Evolutionary conservation across 1,140 invertebrate genomes (phyloP).

Genomic region (Rhyzopertha dominica): DNA sequence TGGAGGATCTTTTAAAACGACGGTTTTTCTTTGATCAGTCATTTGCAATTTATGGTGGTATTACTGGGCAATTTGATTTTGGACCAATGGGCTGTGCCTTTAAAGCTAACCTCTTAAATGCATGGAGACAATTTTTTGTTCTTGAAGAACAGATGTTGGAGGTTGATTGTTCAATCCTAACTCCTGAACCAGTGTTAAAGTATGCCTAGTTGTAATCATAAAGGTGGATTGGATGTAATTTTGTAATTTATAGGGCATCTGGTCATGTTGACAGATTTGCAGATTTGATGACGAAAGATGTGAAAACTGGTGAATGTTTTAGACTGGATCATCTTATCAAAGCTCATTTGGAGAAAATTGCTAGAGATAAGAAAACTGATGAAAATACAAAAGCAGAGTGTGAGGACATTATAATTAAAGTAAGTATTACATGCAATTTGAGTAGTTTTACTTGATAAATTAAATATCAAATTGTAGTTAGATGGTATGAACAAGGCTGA

Average conservation of each 20-base stretch:
- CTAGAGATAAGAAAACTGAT: slow-evolving; percentile 76
- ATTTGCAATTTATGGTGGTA: slow-evolving; percentile 98
- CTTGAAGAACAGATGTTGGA: slow-evolving; percentile 98
- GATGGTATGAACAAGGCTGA: slow-evolving; percentile 87
- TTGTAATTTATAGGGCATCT: slow-evolving; percentile 65
- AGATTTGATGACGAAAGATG: slow-evolving; percentile 99
- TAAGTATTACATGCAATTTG: slow-evolving; percentile 30
- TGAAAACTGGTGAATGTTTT: slow-evolving; percentile 94
- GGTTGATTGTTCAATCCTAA: slow-evolving; percentile 96
- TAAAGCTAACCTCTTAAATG: slow-evolving; percentile 89
- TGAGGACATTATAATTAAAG: slow-evolving; percentile 72
- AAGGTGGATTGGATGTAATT: slow-evolving; percentile 6
- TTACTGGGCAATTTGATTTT: slow-evolving; percentile 92
- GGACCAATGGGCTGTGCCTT: slow-evolving; percentile 99
- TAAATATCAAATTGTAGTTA: slow-evolving; percentile 47
- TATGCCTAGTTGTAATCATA: slow-evolving; percentile 37
- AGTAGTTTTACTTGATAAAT: slow-evolving; percentile 16
- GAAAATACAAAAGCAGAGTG: slow-evolving; percentile 68
- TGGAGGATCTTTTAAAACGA: slow-evolving; percentile 97
- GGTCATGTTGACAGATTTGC: slow-evolving; percentile 99
- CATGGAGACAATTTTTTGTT: slow-evolving; percentile 96
- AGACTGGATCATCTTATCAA: slow-evolving; percentile 98
- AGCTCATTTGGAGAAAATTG: slow-evolving; percentile 86
- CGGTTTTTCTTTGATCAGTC: slow-evolving; percentile 98
- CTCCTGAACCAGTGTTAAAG: slow-evolving; percentile 94